Evolutionary conservation across 2,797 vertebrate genomes (phyloP).

Genomic region (Odontamblyopus lacepedii): DNA sequence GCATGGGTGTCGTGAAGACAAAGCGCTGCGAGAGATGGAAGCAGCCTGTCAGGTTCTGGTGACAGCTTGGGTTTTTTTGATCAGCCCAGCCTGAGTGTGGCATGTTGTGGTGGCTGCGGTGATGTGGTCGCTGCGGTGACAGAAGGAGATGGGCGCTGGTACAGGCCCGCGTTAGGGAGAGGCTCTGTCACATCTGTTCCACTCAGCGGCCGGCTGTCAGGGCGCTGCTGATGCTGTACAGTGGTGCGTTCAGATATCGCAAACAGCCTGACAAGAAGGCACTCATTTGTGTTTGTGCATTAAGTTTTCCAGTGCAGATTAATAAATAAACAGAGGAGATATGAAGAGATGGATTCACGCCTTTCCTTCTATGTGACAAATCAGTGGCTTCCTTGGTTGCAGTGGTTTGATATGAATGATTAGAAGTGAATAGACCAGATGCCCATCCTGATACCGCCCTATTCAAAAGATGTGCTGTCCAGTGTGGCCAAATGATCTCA

Average conservation of each 20-base stretch:
- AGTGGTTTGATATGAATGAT: too few species aligned
- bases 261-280: conserved; percentile 24
- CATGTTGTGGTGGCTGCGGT: conserved; percentile 59
- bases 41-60: conserved; percentile 55
- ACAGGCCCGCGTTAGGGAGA: conserved; percentile 36
- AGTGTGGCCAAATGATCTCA: too few species aligned
- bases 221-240: conserved; percentile 27
- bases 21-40: conserved; percentile 22
- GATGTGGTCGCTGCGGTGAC: conserved; percentile 58
- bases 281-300: conserved; percentile 28
- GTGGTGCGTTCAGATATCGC: conserved; percentile 43
- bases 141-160: conserved; percentile 48
- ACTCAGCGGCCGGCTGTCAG: conserved; percentile 42
- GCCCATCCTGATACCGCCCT: too few species aligned
- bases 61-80: conserved; percentile 70
- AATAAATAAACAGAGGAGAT: neutral
- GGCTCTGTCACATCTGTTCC: conserved; percentile 60
- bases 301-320: neutral
- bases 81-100: conserved; percentile 58
- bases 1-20: conserved; percentile 26
- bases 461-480: too few species aligned
- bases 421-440: too few species aligned
- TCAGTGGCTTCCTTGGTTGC: too few species aligned
- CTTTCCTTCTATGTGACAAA: neutral
- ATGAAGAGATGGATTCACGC: neutral